Percentiles rank a stretch among this genome's conserved stretches.
Conservation (phyloP, 2,888 invertebrate species). For the Axea sp. region DNA sequence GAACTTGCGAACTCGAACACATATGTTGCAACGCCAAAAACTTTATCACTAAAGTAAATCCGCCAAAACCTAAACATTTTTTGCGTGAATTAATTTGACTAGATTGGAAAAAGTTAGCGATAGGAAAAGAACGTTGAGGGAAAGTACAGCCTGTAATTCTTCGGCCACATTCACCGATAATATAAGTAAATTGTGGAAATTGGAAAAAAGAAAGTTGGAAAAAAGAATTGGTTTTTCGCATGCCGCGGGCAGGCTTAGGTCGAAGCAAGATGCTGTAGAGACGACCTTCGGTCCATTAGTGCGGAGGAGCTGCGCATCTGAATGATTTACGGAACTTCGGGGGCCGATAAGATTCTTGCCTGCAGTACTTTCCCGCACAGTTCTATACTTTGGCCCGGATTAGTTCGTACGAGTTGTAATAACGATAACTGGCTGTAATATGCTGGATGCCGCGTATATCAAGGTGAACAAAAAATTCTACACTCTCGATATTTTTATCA, state of each 20-base stretch:
- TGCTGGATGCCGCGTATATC: slow-evolving; percentile 47
- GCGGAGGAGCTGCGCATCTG: slow-evolving; percentile 55
- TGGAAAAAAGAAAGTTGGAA: slow-evolving; percentile 46
- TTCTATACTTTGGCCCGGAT: slow-evolving; percentile 46
- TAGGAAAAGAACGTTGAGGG: slow-evolving; percentile 1
- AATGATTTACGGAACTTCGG: slow-evolving; percentile 72
- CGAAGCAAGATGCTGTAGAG: slow-evolving; percentile 24
- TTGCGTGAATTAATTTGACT: slow-evolving; percentile 48
- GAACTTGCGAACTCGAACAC: too few species aligned
- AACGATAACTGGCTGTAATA: slow-evolving; percentile 53
- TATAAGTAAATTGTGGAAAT: slow-evolving; percentile 59
- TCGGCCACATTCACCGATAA: slow-evolving; percentile 51
- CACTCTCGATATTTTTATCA: slow-evolving; percentile 48
- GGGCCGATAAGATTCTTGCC: slow-evolving; percentile 71
- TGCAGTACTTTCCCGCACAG: slow-evolving; percentile 51
- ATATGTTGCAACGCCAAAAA: too few species aligned
- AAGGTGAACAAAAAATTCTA: slow-evolving; percentile 27
- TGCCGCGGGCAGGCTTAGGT: slow-evolving; percentile 43
- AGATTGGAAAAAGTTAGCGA: slow-evolving; percentile 48
- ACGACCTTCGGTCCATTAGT: slow-evolving; percentile 62
- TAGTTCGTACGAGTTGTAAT: slow-evolving; percentile 56
- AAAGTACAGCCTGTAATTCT: slow-evolving; percentile 18
- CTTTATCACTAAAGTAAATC: too few species aligned
- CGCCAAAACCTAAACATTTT: slow-evolving; percentile 14
- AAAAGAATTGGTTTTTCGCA: slow-evolving; percentile 43